Base-by-base conservation (phyloP, 2,888 invertebrate species). In the Synergus itoensis region DNA sequence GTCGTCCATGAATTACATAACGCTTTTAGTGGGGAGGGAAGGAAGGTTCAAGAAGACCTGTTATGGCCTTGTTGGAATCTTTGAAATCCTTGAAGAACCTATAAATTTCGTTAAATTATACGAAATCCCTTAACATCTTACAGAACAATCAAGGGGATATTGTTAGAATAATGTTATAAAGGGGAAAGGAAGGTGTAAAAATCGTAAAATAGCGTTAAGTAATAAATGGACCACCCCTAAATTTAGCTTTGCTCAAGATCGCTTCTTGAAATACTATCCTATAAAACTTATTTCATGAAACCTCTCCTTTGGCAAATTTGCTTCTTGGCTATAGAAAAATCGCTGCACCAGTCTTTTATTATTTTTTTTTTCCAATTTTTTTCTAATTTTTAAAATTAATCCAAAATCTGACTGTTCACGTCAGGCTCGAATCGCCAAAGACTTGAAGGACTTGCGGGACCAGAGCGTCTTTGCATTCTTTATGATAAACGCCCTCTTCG, bases 401-500 rank as follows among this genome's bases (percentile, higher is more conserved):
- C 12, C 14, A 62, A 62, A 77, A 81, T 82, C 45, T 14, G 67
- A 62, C 75, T 79, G 36, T 73, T 75, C 69, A 82, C 75, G 64
- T 94, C 96, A 98, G 97, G 97, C 96, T 91, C 96, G 97, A 94
- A 97, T 98, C 93, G 96, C 97, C 89, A 94, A 93, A 92, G 98
- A 98, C 93, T 94, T 99, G 92, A 97, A 97, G 94, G 98, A 98
- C 92, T 94, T 99, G 90, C 95, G 99, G 92, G 98, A 99, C 94
- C 96, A 97, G 90, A 97, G 97, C 86, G 98, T 98, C 84, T 98
- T 99, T 94, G 97, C 96, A 88, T 99, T 99, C 95, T 97, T 99
- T 94, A 99, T 99, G 99, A 93, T 98, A 93, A 99, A 99, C 94
- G 98, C 99, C 88, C 96, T 99, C 90, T 99, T 99, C 95, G 98